Evolutionary conservation across 2,113 vertebrate genomes (phyloP), one percentile per base, ranked within the genome.

Genomic region (Gadus chalcogrammus): DNA sequence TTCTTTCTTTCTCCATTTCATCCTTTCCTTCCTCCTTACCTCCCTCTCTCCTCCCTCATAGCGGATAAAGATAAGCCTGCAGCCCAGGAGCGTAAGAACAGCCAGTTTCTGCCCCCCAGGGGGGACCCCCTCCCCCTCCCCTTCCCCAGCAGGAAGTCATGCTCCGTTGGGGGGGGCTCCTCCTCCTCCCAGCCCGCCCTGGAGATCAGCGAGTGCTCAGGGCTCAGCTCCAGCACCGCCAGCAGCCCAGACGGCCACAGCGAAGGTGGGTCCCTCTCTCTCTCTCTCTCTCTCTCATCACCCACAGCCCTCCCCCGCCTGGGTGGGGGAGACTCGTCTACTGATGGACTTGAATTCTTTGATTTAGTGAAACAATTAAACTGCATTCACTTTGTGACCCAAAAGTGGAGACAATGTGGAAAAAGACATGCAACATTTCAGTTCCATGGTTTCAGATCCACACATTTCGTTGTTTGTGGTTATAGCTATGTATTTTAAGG

Each of bases 181-280:
- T 7, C 72, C 16, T n/a, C 75, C 7, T 79, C 75, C 0, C 22
- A 75, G 7, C 77, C 77, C 6, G 86, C 67, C 7, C 53, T 79
- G 0, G 74, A 90, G 0, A 11, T 63, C 62, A 64, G 0, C 1
- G 92, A 93, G 0, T 71, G 71, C 18, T 24, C 65, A 5, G 55
- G 71, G 17, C 85, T 73, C 69, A 88, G 75, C 77, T 71, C 72
- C 65, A 83, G 61, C 58, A 31, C 73, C 15, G 20, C 61, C 87
- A 68, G 60, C 88, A 70, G 67, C 73, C 85, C 84, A 0, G 93
- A 96, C 28, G 73, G 74, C 60, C 85, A 90, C 61, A 77, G 12
- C 2, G 93, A 94, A 7, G 91, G 94, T 94, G 75, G 86, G 84
- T 42, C 16, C 31, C 18, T 18, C 11, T 5, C 20, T 61, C 20